Evolutionary conservation across 2,888 invertebrate genomes (phyloP).

Genomic region (Smittia sp.): DNA sequence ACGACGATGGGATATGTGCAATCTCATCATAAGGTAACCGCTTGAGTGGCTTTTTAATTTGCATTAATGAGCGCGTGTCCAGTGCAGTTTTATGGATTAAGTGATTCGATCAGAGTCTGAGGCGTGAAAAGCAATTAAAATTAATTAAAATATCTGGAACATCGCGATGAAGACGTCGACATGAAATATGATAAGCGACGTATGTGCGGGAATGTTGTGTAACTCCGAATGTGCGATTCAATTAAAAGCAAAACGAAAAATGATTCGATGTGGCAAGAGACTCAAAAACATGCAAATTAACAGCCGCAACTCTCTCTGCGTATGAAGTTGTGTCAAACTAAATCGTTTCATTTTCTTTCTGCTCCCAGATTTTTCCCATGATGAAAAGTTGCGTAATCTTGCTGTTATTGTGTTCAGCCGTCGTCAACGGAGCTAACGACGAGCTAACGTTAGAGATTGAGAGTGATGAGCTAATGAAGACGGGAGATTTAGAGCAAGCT

Average conservation of each 20-base stretch:
- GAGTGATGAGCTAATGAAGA: conserved; percentile 39
- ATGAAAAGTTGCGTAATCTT: conserved; percentile 39
- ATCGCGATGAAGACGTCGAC: background rate
- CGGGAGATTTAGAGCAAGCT: conserved; percentile 46
- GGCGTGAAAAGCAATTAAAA: conserved; percentile 16
- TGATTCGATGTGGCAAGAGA: background rate
- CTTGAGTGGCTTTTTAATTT: background rate
- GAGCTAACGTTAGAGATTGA: conserved; percentile 38
- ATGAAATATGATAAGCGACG: conserved; percentile 21
- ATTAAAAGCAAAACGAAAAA: background rate
- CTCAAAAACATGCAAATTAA: background rate
- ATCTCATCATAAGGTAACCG: conserved; percentile 39
- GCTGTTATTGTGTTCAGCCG: conserved; percentile 18
- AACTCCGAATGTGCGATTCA: background rate
- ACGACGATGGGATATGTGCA: conserved; percentile 33
- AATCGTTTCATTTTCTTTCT: background rate
- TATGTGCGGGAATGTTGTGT: background rate
- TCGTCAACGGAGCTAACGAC: background rate
- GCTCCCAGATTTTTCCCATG: conserved; percentile 35
- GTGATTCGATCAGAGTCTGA: background rate
- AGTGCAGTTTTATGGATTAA: background rate
- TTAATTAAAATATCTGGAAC: conserved; percentile 4
- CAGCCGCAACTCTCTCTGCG: background rate
- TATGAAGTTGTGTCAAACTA: background rate
- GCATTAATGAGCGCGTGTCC: background rate